Evolutionary conservation across 92 coral and sea anemone species (phyloP).

Genomic region (Porites divaricata): DNA sequence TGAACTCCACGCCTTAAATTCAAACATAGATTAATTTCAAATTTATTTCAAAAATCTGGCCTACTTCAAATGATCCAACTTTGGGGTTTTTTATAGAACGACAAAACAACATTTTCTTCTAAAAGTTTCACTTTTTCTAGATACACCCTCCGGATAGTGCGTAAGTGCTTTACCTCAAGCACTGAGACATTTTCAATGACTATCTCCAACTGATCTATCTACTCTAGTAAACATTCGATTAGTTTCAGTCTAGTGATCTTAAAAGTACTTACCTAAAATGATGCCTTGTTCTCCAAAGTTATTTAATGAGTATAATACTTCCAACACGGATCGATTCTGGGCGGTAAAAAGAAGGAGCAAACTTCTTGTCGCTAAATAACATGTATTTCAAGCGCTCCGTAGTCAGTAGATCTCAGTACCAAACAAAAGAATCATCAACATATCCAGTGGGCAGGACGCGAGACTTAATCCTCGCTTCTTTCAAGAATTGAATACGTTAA

Average conservation of each 20-base stretch:
- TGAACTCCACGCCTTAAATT: constrained; percentile 7
- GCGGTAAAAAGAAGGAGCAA: not conserved
- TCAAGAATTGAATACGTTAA: constrained; percentile 26
- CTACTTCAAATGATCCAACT: constrained; percentile 16
- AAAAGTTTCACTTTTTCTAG: not conserved
- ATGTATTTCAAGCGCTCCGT: not conserved
- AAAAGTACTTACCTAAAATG: constrained; percentile 12
- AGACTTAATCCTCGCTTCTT: not conserved
- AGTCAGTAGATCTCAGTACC: not conserved
- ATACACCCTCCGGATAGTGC: not conserved
- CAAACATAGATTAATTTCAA: constrained; percentile 21
- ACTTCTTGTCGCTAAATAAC: not conserved
- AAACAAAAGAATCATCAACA: constrained; percentile 2
- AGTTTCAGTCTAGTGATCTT: not conserved
- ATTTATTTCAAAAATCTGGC: not conserved
- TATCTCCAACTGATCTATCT: not conserved
- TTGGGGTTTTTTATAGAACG: constrained; percentile 3
- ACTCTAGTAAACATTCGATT: not conserved
- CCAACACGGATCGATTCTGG: too few species aligned
- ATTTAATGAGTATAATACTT: not conserved
- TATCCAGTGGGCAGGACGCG: not conserved
- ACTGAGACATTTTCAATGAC: not conserved
- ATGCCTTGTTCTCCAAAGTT: not conserved
- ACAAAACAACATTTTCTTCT: not conserved
- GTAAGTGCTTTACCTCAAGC: not conserved